These are phyloP conservation scores for Tachyglossus aculeatus DNA, from an alignment of 2,797 vertebrate species.

Conservation along the genomic window DNA sequence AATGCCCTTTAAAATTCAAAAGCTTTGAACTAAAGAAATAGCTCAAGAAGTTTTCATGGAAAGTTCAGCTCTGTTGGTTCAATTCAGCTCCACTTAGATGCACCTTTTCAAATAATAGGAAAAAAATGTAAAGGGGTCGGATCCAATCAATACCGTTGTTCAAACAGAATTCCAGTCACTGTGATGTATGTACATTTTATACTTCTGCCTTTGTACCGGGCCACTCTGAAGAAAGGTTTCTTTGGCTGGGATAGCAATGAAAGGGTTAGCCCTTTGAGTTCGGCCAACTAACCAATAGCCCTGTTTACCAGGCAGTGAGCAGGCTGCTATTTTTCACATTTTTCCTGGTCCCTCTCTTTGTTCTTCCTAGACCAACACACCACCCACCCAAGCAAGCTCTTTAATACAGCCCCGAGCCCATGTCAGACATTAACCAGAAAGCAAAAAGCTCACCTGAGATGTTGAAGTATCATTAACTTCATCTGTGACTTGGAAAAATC, in stretches of 20 bases:
- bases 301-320: slow-evolving; percentile 59
- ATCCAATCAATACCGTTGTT: slow-evolving; percentile 91
- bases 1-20: slow-evolving; percentile 94
- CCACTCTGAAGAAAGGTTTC: slow-evolving; percentile 82
- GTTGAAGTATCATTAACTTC: slow-evolving; percentile 28
- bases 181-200: slow-evolving; percentile 87
- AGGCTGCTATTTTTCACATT: slow-evolving; percentile 57
- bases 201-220: slow-evolving; percentile 87
- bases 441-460: slow-evolving; percentile 42
- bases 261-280: slow-evolving; percentile 75
- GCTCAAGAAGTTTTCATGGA: slow-evolving; percentile 85
- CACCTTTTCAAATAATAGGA: slow-evolving; percentile 91
- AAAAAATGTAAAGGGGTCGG: slow-evolving; percentile 87
- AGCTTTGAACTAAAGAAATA: slow-evolving; percentile 93
- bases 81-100: slow-evolving; percentile 85
- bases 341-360: slow-evolving; percentile 49
- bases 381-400: slow-evolving; percentile 38
- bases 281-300: slow-evolving; percentile 59
- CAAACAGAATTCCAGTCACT: slow-evolving; percentile 92
- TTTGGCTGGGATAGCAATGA: slow-evolving; percentile 72
- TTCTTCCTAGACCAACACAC: slow-evolving; percentile 54
- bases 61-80: slow-evolving; percentile 87
- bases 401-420: not conserved
- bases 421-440: slow-evolving; percentile 43
- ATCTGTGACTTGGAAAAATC: slow-evolving; percentile 41